Evolutionary conservation across 2,888 invertebrate species (phyloP).

Genomic region (Onthophagus sagittarius): DNA sequence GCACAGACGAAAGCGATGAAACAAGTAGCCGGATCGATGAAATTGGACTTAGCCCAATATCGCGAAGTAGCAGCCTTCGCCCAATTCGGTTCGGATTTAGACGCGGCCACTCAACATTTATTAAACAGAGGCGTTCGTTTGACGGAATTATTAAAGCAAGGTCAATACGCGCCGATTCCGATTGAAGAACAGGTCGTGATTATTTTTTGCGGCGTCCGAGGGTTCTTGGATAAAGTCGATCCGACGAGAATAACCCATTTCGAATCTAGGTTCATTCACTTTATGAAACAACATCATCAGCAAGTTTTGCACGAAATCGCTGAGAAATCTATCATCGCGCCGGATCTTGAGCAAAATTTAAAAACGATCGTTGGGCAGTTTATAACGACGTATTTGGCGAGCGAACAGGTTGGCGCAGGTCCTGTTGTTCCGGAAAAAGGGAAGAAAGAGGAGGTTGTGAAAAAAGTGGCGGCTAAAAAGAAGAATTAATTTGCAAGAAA

Average conservation of each 20-base stretch:
- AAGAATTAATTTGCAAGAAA: too few relatives aligned
- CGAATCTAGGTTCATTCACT: constrained; percentile 88
- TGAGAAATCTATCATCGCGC: constrained; percentile 64
- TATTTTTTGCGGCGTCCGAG: constrained; percentile 96
- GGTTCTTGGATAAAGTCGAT: constrained; percentile 94
- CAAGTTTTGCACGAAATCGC: constrained; percentile 77
- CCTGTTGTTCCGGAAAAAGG: neutral
- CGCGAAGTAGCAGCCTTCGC: constrained; percentile 98
- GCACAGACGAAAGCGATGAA: constrained; percentile 98
- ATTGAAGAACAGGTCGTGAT: constrained; percentile 96
- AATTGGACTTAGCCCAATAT: constrained; percentile 95
- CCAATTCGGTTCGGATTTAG: constrained; percentile 96
- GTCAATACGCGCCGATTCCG: constrained; percentile 96
- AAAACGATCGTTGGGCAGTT: neutral
- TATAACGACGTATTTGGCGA: neutral
- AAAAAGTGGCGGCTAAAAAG: too few relatives aligned
- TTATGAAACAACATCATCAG: constrained; percentile 78
- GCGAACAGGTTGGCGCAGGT: neutral
- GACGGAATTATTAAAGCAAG: constrained; percentile 94
- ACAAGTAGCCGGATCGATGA: constrained; percentile 97
- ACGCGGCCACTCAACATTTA: constrained; percentile 93
- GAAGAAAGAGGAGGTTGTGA: neutral
- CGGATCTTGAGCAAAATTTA: neutral
- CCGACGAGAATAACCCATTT: constrained; percentile 91
- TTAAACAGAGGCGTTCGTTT: constrained; percentile 92